Percentiles rank a stretch among this genome's conserved stretches.
Conservation (phyloP, 2,888 invertebrate species). For the Drosophila acutilabella region DNA sequence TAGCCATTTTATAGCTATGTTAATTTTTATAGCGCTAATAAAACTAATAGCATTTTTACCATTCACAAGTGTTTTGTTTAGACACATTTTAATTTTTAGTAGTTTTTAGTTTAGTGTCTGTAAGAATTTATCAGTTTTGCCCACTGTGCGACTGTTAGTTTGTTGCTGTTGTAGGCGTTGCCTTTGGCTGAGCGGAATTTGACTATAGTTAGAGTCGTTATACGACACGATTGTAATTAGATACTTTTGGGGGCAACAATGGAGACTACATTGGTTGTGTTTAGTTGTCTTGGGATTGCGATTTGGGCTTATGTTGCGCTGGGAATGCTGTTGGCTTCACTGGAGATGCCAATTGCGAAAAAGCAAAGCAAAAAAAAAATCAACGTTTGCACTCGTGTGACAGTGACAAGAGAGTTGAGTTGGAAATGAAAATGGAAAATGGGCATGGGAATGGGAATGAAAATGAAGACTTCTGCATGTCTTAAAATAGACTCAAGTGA, state of each 20-base stretch:
- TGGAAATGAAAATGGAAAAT: conserved; percentile 7
- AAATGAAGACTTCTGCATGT: conserved; percentile 25
- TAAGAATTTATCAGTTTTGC: neutral
- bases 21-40: conserved; percentile 12
- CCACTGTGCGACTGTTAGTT: conserved; percentile 34
- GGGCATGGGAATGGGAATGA: conserved; percentile 19
- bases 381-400: conserved; percentile 18
- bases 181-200: conserved; percentile 42
- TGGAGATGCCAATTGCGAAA: conserved; percentile 59
- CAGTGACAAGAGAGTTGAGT: conserved; percentile 9
- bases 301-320: conserved; percentile 39
- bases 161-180: conserved; percentile 46
- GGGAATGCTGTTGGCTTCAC: conserved; percentile 63
- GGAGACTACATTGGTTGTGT: conserved; percentile 18
- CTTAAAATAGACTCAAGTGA: conserved; percentile 69
- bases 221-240: conserved; percentile 73
- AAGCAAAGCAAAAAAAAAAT: neutral
- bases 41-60: neutral
- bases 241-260: conserved; percentile 46
- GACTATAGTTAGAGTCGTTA: conserved; percentile 48
- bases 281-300: neutral
- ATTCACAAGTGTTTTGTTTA: conserved; percentile 15
- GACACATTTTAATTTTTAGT: conserved; percentile 1
- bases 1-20: neutral
- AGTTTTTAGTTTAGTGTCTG: neutral